Base-by-base conservation (phyloP, 2,113 vertebrate species). In the Amblyornis subalaris region DNA sequence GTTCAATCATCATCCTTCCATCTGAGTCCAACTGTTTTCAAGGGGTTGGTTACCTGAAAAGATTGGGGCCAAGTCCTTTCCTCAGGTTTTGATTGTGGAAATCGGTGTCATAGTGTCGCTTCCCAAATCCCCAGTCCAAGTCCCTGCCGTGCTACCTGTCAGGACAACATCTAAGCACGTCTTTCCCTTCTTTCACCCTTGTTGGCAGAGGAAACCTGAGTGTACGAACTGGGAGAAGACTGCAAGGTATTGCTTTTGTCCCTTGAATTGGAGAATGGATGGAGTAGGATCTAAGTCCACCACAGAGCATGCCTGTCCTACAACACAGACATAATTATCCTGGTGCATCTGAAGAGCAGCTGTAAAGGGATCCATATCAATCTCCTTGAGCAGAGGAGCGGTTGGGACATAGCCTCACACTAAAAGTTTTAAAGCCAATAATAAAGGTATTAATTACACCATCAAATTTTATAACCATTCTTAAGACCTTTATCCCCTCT, bases 401-500 rank as follows among this genome's bases (percentile, higher is more conserved):
- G 12, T 0, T 85, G 74, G 47, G 40, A 47, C 55, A 45, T 19
- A 83, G 48, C 28, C 67, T 89, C 22, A 3, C 35, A 28, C 54
- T 88, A 42, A 78, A 88, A 88, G 31, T 50, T 90, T 88, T 90
- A 82, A 93, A 94, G 83, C 75, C 58, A 88, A 31, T 93, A 92
- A 65, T 88, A 94, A 89, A 88, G 31, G 64, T 60, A 83, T 76
- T 95, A 74, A 92, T 88, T 94, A 71, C 60, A 90, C 85, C 94
- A 91, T 90, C 92, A 95, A 92, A 93, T 94, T 95, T 92, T 94
- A 82, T 88, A 92, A 74, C 61, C 45, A 40, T 74, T 82, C 85
- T 50, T 93, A 93, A 95, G 87, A 92, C 87, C 83, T 93, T 95
- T 92, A 97, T 95, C 92, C 85, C 90, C 87, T 93, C 88, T 84